A percentile compares a stretch with the other conserved stretches of the same genome.
Evolutionary conservation across 2,113 vertebrate species (phyloP).

Genomic region (Nycticebus coucang): DNA sequence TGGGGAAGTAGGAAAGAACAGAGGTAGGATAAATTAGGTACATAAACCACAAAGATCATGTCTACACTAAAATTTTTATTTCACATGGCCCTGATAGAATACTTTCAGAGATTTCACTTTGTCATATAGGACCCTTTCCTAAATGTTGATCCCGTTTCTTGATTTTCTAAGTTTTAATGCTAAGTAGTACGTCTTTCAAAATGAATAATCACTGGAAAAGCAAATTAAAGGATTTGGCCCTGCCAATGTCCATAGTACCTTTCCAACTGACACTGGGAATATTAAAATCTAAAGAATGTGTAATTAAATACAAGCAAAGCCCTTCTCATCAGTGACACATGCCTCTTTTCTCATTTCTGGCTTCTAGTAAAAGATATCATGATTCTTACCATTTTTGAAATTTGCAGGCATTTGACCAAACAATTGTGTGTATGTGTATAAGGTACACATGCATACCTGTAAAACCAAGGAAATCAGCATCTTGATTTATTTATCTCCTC

Average conservation of each 20-base stretch:
- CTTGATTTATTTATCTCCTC: neutral
- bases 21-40: neutral
- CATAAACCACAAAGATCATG: neutral
- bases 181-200: neutral
- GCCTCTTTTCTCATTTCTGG: neutral
- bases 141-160: neutral
- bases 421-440: neutral
- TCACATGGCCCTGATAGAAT: neutral
- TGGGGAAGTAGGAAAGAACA: constrained; percentile 6
- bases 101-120: neutral
- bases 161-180: constrained; percentile 12
- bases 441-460: neutral
- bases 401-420: neutral
- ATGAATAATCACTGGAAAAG: neutral
- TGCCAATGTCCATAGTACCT: neutral
- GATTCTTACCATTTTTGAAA: neutral
- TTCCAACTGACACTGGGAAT: neutral
- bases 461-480: neutral
- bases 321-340: neutral
- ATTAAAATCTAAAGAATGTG: neutral
- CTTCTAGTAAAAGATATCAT: neutral
- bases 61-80: neutral
- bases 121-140: neutral
- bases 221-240: neutral
- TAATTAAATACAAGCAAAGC: neutral